Conservation (phyloP, 2,113 vertebrate species). For the Hemichromis elongatus region DNA sequence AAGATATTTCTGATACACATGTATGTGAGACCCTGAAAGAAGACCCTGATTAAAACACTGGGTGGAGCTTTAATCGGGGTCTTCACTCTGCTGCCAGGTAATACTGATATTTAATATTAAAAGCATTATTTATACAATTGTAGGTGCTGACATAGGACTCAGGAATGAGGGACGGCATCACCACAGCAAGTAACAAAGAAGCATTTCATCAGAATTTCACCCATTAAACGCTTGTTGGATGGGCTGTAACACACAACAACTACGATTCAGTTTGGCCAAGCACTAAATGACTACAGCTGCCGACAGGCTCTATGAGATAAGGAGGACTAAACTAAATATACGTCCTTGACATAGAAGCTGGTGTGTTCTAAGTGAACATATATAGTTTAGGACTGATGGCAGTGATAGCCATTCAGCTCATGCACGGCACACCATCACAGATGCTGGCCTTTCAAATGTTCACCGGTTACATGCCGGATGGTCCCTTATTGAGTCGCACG, state of each 20-base stretch:
- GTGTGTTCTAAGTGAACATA: neutral
- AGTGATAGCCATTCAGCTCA: neutral
- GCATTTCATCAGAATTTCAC: too few relatives aligned
- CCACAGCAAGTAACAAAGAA: neutral
- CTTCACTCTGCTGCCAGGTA: neutral
- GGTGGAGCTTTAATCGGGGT: neutral
- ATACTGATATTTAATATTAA: neutral
- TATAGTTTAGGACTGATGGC: neutral
- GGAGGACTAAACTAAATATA: neutral
- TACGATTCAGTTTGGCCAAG: neutral
- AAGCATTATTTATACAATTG: neutral
- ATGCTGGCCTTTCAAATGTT: neutral
- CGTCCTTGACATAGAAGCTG: neutral
- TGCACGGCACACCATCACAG: neutral
- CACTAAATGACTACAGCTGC: neutral
- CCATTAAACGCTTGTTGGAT: too few relatives aligned
- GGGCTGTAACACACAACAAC: neutral
- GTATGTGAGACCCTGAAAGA: neutral
- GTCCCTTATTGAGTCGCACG: neutral
- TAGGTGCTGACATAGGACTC: neutral
- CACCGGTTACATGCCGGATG: neutral
- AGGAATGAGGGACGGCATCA: neutral
- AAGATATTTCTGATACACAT: neutral
- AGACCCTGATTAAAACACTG: neutral
- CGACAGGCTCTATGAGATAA: neutral